Base-by-base conservation (phyloP, 2,113 vertebrate genomes). In the Dasypus novemcinctus region DNA sequence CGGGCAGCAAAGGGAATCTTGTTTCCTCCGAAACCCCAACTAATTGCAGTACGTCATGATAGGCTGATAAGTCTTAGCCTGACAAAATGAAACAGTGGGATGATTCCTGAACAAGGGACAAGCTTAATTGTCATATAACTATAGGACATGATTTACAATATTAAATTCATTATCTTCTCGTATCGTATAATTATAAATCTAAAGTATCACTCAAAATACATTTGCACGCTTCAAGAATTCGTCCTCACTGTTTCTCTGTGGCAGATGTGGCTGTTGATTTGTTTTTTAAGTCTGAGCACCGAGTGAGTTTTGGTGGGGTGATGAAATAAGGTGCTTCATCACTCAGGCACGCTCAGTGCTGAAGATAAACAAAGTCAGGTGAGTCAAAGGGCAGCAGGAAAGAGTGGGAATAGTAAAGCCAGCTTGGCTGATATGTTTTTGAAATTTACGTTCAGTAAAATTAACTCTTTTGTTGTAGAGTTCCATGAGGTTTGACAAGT, bases 31-130 rank as follows among this genome's bases (percentile, higher is more conserved):
- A 46, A 94, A 23, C 68, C 87, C 87, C 27, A 46, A 95, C 76
- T 94, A 97, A 95, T 95, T 91, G 52, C 93, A 96, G 96, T n/a
- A 91, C 80, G 78, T 61, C 86, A 69, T 78, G 7, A 1, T 69
- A 90, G 33, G 14, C 97, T 95, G 95, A 82, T 89, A 92, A 94
- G n/a, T 95, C 96, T 95, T 95, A 92, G 93, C 94, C 95, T 92
- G 95, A 90, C 87, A 95, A 49, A 95, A 92, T 72, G 95, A 96
- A 97, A 86, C 81, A 96, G 52, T 41, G 0, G 88, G 85, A 79
- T 95, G 95, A 72, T 96, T 97, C 85, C 75, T 94, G 80, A 97
- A 82, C 76, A 91, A 88, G 74, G 86, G 76, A 96, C 97, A 98
- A 52, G 72, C 86, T 17, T 96, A 96, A 89, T 83, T 97, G 97